These are phyloP conservation scores for Dermochelys coriacea DNA, from an alignment of 2,797 vertebrate species.

Conservation along the genomic window DNA sequence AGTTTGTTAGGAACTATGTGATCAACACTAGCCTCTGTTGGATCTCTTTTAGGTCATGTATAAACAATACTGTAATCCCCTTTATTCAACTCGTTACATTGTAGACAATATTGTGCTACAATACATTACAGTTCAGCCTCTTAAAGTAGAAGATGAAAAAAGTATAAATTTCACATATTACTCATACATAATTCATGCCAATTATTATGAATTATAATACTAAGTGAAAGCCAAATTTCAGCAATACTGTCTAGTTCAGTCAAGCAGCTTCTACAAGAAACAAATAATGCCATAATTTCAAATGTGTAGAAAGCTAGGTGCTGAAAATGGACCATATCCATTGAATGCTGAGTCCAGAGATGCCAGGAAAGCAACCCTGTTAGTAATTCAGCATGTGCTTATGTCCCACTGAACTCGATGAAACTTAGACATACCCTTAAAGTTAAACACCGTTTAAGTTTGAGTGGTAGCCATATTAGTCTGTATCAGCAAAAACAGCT, in stretches of 20 bases:
- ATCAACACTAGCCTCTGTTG: not conserved
- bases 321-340: not conserved
- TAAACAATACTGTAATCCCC: not conserved
- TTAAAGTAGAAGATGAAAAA: not conserved
- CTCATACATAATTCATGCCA: not conserved
- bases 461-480: too few species aligned
- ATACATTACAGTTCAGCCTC: not conserved
- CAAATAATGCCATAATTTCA: not conserved
- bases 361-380: not conserved
- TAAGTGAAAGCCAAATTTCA: not conserved
- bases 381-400: not conserved
- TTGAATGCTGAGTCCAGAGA: not conserved
- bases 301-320: not conserved
- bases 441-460: not conserved
- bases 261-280: not conserved
- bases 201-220: rapidly evolving
- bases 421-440: not conserved
- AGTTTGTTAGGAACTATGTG: not conserved
- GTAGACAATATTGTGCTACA: not conserved
- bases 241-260: not conserved
- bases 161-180: not conserved
- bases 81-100: not conserved
- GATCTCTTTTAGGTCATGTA: not conserved
- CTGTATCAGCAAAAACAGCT: too few species aligned
- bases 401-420: not conserved